Percentiles rank a stretch among this genome's conserved stretches.
Evolutionary conservation across 2,113 vertebrate genomes (phyloP).

Genomic region (Chinchilla lanigera): DNA sequence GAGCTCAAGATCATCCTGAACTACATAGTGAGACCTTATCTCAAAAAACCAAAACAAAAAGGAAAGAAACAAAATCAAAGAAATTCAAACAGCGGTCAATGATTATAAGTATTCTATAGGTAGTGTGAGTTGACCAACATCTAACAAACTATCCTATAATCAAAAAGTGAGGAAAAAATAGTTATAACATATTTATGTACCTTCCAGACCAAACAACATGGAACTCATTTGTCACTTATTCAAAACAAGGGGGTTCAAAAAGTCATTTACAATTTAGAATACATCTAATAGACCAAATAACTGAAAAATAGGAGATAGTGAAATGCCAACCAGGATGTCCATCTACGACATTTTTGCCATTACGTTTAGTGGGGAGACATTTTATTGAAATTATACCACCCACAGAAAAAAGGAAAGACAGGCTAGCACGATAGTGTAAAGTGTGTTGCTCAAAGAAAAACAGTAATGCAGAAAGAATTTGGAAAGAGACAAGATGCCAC

Average conservation of each 20-base stretch:
- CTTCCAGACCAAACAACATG: not conserved
- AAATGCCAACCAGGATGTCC: not conserved
- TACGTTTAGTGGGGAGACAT: not conserved
- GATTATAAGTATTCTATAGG: not conserved
- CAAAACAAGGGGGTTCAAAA: not conserved
- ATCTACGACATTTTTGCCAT: not conserved
- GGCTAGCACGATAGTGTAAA: not conserved
- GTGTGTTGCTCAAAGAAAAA: not conserved
- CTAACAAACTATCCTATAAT: not conserved
- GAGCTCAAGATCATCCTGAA: too few species aligned
- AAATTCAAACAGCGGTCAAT: not conserved
- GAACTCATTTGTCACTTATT: not conserved
- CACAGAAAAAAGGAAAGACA: not conserved
- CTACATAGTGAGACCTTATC: not conserved
- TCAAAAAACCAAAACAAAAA: not conserved
- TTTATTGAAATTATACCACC: not conserved
- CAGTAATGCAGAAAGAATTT: not conserved
- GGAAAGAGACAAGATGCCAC: not conserved
- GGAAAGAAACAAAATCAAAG: not conserved
- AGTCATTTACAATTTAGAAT: not conserved
- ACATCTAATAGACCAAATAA: not conserved
- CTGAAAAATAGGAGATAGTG: not conserved
- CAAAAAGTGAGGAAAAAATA: not conserved
- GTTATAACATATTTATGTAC: not conserved
- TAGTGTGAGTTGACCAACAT: not conserved